These are phyloP conservation scores for Syrista parreyssii DNA, from an alignment of 2,888 invertebrate species.

Conservation along the genomic window DNA sequence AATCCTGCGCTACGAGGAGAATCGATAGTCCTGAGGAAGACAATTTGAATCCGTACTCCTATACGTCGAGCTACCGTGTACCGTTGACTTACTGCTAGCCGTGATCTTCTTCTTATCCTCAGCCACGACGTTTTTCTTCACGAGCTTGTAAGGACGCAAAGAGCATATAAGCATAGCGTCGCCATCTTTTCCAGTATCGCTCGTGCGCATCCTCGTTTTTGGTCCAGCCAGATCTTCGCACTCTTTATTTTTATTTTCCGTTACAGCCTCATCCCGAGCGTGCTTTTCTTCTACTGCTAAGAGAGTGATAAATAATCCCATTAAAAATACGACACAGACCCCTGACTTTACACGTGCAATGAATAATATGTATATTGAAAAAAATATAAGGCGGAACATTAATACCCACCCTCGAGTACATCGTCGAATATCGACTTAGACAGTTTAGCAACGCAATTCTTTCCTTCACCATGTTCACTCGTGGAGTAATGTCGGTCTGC, in stretches of 20 bases:
- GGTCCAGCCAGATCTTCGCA: constrained; percentile 3
- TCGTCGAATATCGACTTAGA: constrained; percentile 49
- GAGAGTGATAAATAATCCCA: background rate
- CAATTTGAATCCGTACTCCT: constrained; percentile 48
- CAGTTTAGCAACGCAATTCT: constrained; percentile 40
- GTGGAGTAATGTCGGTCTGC: constrained; percentile 35
- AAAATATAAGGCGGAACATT: background rate
- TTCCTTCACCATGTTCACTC: constrained; percentile 37
- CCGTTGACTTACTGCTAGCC: constrained; percentile 11
- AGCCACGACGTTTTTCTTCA: constrained; percentile 41
- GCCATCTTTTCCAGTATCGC: constrained; percentile 38
- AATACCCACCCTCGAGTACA: constrained; percentile 49
- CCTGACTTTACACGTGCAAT: background rate
- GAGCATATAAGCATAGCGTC: constrained; percentile 51
- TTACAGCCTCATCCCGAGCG: constrained; percentile 60
- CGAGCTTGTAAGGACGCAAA: constrained; percentile 45
- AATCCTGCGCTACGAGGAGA: constrained; percentile 48
- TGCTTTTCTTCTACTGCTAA: constrained; percentile 63
- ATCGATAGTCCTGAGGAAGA: constrained; percentile 54
- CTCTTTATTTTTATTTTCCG: constrained; percentile 52
- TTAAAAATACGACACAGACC: background rate
- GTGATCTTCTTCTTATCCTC: constrained; percentile 16
- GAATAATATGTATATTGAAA: background rate
- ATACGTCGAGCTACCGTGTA: constrained; percentile 25
- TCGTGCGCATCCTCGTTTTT: constrained; percentile 28